These are phyloP conservation scores for Philhelius pedissequus DNA, from an alignment of 2,888 invertebrate genomes.

Conservation along the genomic window DNA sequence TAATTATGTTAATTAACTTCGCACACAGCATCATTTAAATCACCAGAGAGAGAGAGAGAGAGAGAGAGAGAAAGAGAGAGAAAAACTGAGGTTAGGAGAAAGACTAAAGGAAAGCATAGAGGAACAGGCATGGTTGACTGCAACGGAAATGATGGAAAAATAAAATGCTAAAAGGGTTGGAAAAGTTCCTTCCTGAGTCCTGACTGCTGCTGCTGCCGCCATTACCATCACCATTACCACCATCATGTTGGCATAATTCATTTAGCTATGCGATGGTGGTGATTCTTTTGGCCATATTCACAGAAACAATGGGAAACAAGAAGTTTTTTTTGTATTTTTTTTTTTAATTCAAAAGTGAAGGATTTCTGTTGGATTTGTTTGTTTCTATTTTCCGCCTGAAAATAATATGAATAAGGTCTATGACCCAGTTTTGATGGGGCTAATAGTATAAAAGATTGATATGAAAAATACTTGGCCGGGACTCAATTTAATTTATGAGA, in stretches of 20 bases:
- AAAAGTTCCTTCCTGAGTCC: conserved; percentile 6
- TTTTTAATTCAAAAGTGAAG: background rate
- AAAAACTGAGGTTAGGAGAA: too few species aligned
- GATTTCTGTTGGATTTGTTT: conserved; percentile 3
- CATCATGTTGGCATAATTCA: background rate
- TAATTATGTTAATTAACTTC: conserved; percentile 62
- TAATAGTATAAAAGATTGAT: conserved; percentile 10
- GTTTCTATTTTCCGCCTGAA: background rate
- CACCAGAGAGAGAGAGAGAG: background rate
- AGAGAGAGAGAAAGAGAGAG: background rate
- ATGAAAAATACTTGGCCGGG: background rate
- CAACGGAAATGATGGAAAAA: conserved; percentile 34
- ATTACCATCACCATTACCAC: background rate
- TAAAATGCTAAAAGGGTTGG: conserved; percentile 16
- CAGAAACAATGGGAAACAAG: conserved; percentile 37
- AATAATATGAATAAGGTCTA: background rate
- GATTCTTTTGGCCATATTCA: conserved; percentile 13
- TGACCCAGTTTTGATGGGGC: background rate
- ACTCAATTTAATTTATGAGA: background rate
- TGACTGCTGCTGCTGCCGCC: background rate
- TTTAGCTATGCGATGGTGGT: conserved; percentile 31
- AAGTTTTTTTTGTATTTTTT: background rate
- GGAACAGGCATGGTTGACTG: conserved; percentile 23
- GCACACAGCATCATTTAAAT: conserved; percentile 1
- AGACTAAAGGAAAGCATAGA: background rate